Conservation (phyloP, 2,797 vertebrate genomes). For the Pseudotriccus pelzelni region DNA sequence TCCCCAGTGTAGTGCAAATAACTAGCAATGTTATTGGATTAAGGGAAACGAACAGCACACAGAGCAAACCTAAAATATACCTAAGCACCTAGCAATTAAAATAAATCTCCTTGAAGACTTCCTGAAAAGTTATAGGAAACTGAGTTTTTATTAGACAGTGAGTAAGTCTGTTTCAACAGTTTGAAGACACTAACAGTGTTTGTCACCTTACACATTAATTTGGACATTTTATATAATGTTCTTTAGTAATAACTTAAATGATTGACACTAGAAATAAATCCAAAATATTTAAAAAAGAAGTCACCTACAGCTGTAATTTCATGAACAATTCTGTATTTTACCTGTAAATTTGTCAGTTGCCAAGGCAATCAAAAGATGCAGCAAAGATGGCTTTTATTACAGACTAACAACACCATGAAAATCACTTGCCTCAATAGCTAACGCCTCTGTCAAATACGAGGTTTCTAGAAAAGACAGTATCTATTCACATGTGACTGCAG, state of each 20-base stretch:
- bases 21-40: neutral
- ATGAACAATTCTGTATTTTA: neutral
- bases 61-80: slow-evolving; percentile 5
- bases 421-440: neutral
- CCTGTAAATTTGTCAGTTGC: neutral
- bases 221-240: neutral
- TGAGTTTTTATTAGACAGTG: neutral
- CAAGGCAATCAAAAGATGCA: neutral
- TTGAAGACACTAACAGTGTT: neutral
- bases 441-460: neutral
- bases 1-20: neutral
- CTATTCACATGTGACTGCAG: neutral
- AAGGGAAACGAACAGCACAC: neutral
- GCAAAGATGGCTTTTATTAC: neutral
- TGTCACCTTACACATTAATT: neutral
- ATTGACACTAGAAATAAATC: neutral
- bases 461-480: neutral
- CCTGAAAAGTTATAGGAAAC: neutral
- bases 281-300: neutral
- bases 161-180: neutral
- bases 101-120: neutral
- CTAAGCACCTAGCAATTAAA: neutral
- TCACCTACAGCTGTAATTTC: neutral
- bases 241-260: neutral
- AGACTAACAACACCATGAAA: neutral